Conservation (phyloP, 1,140 invertebrate species). For the Steinernema khuongi region DNA sequence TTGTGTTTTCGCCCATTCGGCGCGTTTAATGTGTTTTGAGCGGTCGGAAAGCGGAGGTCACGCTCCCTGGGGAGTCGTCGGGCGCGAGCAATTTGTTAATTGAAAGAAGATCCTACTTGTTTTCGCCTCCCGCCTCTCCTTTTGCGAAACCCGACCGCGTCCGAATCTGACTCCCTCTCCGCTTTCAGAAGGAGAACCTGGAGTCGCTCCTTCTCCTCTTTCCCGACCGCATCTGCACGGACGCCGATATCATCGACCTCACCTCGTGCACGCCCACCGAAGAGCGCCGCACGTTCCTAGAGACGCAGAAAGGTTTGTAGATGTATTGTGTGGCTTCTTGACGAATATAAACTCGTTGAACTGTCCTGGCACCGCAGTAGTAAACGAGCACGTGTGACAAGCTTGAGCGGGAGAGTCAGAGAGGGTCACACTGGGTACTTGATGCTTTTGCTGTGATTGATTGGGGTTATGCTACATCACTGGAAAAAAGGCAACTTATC, state of each 20-base stretch:
- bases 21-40: background rate
- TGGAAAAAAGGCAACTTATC: no score
- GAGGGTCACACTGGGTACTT: no score
- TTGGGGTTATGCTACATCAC: no score
- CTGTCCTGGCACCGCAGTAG: no score
- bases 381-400: no score
- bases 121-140: background rate
- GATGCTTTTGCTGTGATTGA: no score
- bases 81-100: constrained; percentile 10
- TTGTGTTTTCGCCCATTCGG: background rate
- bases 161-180: background rate
- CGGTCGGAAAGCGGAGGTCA: background rate
- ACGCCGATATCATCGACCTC: background rate
- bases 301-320: background rate
- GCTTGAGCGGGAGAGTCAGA: no score
- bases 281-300: background rate
- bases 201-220: constrained; percentile 11
- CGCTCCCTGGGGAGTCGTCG: background rate
- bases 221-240: background rate
- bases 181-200: background rate
- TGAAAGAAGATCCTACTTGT: no score
- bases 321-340: no score
- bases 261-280: constrained; percentile 4
- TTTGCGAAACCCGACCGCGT: background rate
- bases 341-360: no score